A percentile compares a stretch with the other conserved stretches of the same genome.
Conservation (phyloP, 2,888 invertebrate genomes). For the Teleiodes luculella region DNA sequence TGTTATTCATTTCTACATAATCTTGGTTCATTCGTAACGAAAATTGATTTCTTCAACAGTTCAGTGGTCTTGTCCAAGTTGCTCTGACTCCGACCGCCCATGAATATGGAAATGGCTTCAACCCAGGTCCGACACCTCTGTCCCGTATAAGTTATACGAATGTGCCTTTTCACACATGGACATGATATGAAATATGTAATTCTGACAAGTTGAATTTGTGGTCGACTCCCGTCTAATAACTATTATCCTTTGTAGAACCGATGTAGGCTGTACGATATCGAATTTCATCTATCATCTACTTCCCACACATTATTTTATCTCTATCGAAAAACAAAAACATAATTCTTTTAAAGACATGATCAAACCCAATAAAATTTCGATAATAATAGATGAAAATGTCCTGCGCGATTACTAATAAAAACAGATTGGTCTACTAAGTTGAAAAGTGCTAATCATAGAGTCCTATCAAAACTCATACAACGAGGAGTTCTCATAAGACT, state of each 20-base stretch:
- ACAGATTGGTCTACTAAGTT: conserved; percentile 30
- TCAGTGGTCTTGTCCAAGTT: conserved; percentile 23
- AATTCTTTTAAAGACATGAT: not conserved
- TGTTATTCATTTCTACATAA: too few relatives aligned
- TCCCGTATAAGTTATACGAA: conserved; percentile 19
- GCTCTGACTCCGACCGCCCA: conserved; percentile 23
- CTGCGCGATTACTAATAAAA: conserved; percentile 13
- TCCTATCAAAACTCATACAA: conserved; percentile 13
- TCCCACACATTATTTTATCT: not conserved
- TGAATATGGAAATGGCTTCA: conserved; percentile 37
- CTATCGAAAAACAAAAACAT: too few relatives aligned
- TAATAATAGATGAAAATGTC: not conserved
- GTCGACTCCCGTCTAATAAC: not conserved
- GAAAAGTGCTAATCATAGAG: conserved; percentile 27
- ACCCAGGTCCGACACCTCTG: conserved; percentile 26
- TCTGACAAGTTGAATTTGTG: conserved; percentile 22
- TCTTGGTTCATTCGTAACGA: conserved; percentile 2
- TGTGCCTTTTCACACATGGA: conserved; percentile 16
- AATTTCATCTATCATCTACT: not conserved
- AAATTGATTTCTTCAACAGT: conserved; percentile 23
- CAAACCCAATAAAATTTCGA: not conserved
- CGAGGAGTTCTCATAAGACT: conserved; percentile 22
- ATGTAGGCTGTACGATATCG: not conserved
- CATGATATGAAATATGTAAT: conserved; percentile 23
- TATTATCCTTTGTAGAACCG: not conserved